These are phyloP conservation scores for Bubo bubo DNA, from an alignment of 2,113 vertebrate species.

Conservation along the genomic window DNA sequence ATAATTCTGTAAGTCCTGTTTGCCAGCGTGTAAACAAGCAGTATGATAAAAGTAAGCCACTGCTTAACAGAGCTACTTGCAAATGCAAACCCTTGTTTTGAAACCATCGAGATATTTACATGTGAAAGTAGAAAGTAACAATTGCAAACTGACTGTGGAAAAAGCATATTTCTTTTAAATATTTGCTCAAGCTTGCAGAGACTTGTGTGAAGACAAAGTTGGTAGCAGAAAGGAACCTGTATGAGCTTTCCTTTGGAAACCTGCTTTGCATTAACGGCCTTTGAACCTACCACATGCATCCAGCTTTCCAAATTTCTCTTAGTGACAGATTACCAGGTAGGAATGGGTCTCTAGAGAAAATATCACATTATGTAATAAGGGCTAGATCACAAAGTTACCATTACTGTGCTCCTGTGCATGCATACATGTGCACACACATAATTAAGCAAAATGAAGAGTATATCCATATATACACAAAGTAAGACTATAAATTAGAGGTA, in stretches of 20 bases:
- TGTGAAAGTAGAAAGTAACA: neutral
- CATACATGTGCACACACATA: neutral
- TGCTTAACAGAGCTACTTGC: neutral
- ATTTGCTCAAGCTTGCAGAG: neutral
- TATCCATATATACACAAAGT: neutral
- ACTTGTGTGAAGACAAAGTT: neutral
- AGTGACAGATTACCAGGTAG: neutral
- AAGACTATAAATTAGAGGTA: neutral
- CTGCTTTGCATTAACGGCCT: neutral
- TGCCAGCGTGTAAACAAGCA: neutral
- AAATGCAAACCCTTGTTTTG: neutral
- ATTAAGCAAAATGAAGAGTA: neutral
- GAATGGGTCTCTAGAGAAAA: neutral
- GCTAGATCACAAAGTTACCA: neutral
- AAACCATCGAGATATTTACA: neutral
- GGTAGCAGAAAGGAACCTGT: neutral
- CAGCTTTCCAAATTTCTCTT: neutral
- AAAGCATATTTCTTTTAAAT: neutral
- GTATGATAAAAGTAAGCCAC: neutral
- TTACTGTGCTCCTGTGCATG: neutral
- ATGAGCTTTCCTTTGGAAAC: neutral
- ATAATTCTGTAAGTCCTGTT: accelerated
- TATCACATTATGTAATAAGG: neutral
- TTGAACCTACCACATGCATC: neutral
- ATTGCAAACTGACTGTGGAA: neutral